A percentile compares a stretch with the other conserved stretches of the same genome.
Evolutionary conservation across 2,797 vertebrate species (phyloP).

Genomic region (Takifugu rubripes): DNA sequence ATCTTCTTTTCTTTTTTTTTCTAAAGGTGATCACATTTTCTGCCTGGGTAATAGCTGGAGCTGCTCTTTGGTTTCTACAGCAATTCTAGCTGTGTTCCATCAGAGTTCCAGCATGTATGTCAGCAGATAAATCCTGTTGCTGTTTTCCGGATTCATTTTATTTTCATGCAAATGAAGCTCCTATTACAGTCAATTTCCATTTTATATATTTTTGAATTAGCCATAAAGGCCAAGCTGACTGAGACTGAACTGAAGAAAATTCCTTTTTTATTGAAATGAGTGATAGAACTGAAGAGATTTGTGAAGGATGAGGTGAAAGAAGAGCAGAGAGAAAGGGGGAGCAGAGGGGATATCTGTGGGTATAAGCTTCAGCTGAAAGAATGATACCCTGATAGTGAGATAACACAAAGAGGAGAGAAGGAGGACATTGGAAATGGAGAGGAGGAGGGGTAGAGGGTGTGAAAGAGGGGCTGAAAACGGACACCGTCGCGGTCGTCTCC

Average conservation of each 20-base stretch:
- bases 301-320: slow-evolving; percentile 60
- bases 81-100: neutral
- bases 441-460: slow-evolving; percentile 27
- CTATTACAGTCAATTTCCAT: neutral
- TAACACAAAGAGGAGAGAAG: slow-evolving; percentile 52
- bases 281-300: slow-evolving; percentile 50
- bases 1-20: neutral
- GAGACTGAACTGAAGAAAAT: neutral
- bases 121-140: neutral
- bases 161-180: neutral
- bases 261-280: slow-evolving; percentile 44
- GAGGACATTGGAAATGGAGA: slow-evolving; percentile 55
- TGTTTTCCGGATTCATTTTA: neutral
- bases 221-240: neutral
- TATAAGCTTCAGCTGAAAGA: slow-evolving; percentile 52
- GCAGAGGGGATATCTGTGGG: slow-evolving; percentile 60
- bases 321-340: slow-evolving; percentile 53
- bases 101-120: neutral
- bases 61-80: neutral
- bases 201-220: neutral
- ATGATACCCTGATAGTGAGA: slow-evolving; percentile 67
- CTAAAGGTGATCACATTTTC: neutral
- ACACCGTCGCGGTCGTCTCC: slow-evolving; percentile 30
- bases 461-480: slow-evolving; percentile 54
- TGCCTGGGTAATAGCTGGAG: neutral